phyloP scores from a whole-genome alignment of 2,113 vertebrate genomes.

The Podarcis muralis region DNA sequence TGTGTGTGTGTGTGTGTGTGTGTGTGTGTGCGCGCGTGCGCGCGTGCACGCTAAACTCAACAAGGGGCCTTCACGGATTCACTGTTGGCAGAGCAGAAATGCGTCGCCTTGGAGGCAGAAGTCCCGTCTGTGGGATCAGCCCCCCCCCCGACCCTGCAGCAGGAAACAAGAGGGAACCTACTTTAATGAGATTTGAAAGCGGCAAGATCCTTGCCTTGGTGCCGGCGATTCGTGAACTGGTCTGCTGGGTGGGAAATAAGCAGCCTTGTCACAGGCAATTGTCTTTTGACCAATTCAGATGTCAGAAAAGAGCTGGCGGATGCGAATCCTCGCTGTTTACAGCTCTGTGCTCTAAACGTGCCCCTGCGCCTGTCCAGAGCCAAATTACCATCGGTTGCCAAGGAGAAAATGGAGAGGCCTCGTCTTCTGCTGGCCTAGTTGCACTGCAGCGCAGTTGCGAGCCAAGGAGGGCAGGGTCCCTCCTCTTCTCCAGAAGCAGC shows the following conservation, averaged over 20 bases:
- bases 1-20: too few species aligned
- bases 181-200: neutral
- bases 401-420: neutral
- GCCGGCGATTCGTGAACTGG: rapidly evolving
- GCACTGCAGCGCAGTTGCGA: rapidly evolving
- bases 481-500: neutral
- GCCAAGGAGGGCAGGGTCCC: neutral
- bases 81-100: neutral
- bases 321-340: neutral
- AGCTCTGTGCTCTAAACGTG: neutral
- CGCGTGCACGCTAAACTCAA: neutral
- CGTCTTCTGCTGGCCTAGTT: rapidly evolving
- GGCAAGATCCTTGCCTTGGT: neutral
- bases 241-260: rapidly evolving
- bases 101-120: neutral
- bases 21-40: too few species aligned
- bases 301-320: constrained; percentile 38
- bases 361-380: neutral
- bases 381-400: neutral
- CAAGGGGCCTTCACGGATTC: neutral
- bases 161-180: neutral
- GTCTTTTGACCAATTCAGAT: constrained; percentile 18
- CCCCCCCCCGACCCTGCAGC: neutral
- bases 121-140: neutral
- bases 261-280: constrained; percentile 46